Base-by-base conservation (phyloP, 2,113 vertebrate genomes). In the Erythrolamprus reginae region DNA sequence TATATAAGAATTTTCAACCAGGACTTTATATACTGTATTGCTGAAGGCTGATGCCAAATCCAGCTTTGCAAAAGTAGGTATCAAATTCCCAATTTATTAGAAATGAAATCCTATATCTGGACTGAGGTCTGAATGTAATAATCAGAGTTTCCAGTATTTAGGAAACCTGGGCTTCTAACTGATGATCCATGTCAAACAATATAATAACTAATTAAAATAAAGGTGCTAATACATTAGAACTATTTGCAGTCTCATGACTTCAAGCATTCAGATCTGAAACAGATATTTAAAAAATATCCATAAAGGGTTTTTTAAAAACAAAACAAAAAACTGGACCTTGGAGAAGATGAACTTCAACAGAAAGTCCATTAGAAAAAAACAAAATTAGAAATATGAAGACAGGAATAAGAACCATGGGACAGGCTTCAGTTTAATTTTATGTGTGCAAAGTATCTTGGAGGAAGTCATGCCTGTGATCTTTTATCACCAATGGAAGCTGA, bases 391-490 rank as follows among this genome's bases (percentile, higher is more conserved):
- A 92, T 65, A 94, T 91, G 93, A 94, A 89, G 91, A 93, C 91
- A 93, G 92, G 88, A 93, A 88, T 86, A 83, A 77, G 33, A 90
- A 91, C 91, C 70, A 5, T 89, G 92, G 85, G 90, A 50, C 56
- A 82, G 51, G 84, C 42, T 89, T 92, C 84, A 92, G 86, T 61
- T 90, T 89, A 52, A 56, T 45, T 91, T 94, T 94, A 90, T 90
- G 91, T 91, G 93, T 84, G 96, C 95, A 94, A 95, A 95, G 95
- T 90, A 94, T 89, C 90, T 93, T 84, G 91, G 92, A 92, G 92
- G 89, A 93, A 90, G 91, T 92, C 92, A 48, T 21, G 88, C 19
- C 28, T 93, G 42, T 89, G 92, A 19, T 91, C 83, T 84, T 88
- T 51, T 89, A 89, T 89, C 93, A 88, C 83, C 84, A 1, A 0